Percentiles rank a stretch among this genome's conserved stretches.
phyloP scores from a whole-genome alignment of 2,888 invertebrate genomes.

The Chrysomela aeneicollis region DNA sequence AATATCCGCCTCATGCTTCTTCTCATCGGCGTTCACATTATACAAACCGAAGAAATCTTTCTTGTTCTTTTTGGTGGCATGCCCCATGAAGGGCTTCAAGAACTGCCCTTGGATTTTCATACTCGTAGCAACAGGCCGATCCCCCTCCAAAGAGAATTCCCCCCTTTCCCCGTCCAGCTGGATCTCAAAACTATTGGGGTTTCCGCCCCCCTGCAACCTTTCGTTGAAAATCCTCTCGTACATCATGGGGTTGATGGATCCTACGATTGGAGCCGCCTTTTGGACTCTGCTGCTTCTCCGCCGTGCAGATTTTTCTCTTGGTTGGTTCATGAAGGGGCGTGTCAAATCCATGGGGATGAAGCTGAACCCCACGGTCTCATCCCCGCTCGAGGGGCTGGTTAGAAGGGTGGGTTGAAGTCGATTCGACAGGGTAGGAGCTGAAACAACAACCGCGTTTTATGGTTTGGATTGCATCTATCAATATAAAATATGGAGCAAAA shows the following conservation, averaged over 20 bases:
- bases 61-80: conserved; percentile 31
- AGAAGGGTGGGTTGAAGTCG: background rate
- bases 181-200: conserved; percentile 11
- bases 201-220: conserved; percentile 31
- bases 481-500: too few relatives aligned
- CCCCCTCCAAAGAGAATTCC: background rate
- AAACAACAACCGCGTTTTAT: too few relatives aligned
- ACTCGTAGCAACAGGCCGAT: conserved; percentile 24
- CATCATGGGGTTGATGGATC: conserved; percentile 46
- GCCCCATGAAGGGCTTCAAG: conserved; percentile 47
- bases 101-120: conserved; percentile 32
- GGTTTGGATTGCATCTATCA: too few relatives aligned
- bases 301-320: conserved; percentile 1
- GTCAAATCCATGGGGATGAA: conserved; percentile 38
- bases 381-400: conserved; percentile 9
- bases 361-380: conserved; percentile 35
- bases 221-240: conserved; percentile 46
- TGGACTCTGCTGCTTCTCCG: conserved; percentile 8
- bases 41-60: conserved; percentile 29
- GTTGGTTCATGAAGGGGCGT: conserved; percentile 48
- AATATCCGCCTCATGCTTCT: background rate
- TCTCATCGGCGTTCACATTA: background rate
- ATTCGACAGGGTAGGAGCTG: background rate
- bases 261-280: conserved; percentile 38
- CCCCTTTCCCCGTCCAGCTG: background rate